Percentiles rank a stretch among this genome's conserved stretches.
Conservation (phyloP, 2,888 invertebrate genomes). For the Nomada ferruginata region DNA sequence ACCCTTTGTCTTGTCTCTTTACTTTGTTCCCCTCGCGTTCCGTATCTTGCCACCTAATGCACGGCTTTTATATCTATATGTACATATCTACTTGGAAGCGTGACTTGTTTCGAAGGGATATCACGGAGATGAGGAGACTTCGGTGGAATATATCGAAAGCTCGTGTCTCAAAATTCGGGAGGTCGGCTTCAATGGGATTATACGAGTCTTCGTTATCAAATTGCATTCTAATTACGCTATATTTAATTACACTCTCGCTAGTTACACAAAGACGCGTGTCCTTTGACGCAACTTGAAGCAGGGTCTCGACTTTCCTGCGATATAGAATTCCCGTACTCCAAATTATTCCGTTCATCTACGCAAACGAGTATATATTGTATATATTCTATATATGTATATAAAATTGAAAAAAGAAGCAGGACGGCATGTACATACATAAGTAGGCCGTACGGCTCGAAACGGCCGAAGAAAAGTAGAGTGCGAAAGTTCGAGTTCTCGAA, state of each 20-base stretch:
- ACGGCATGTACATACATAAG: background rate
- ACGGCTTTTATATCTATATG: background rate
- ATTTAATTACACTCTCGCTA: background rate
- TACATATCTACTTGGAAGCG: background rate
- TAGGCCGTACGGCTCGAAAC: conserved; percentile 24
- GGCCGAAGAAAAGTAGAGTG: conserved; percentile 11
- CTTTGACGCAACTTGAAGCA: background rate
- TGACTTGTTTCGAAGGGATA: background rate
- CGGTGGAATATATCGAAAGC: background rate
- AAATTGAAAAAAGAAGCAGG: conserved; percentile 8
- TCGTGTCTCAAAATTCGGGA: background rate
- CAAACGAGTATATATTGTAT: background rate
- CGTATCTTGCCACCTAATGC: conserved; percentile 12
- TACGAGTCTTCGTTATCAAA: conserved; percentile 2
- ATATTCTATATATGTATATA: too few species aligned
- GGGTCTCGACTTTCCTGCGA: background rate
- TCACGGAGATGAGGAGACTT: background rate
- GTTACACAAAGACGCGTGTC: background rate
- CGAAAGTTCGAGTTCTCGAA: conserved; percentile 51
- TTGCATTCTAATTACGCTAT: background rate
- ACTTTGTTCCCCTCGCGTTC: background rate
- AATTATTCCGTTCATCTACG: background rate
- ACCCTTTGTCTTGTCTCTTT: conserved; percentile 6
- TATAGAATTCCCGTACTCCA: background rate
- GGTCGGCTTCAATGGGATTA: background rate